Percentiles rank a stretch among this genome's conserved stretches.
Conservation (phyloP, 1,140 invertebrate species). For the Tetramorium alpestre region DNA sequence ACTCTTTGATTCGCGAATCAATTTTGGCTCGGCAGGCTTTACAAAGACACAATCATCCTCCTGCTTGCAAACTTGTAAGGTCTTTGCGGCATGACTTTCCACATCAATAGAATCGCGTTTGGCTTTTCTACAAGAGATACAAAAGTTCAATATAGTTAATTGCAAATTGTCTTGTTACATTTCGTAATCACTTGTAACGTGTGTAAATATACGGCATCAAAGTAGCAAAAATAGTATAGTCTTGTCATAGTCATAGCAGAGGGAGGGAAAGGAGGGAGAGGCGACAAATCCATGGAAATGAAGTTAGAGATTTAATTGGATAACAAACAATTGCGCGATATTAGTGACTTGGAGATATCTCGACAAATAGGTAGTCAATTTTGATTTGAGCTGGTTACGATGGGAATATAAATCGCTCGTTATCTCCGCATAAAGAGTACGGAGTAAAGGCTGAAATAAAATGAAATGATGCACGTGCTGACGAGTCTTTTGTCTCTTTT, state of each 20-base stretch:
- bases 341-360: neutral
- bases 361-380: neutral
- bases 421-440: too few species aligned
- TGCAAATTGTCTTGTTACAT: neutral
- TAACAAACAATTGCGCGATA: neutral
- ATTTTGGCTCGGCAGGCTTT: constrained; percentile 79
- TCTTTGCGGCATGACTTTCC: constrained; percentile 74
- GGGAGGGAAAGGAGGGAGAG: too few species aligned
- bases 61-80: constrained; percentile 69
- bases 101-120: constrained; percentile 76
- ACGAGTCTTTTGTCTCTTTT: too few species aligned
- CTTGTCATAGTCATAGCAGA: too few species aligned
- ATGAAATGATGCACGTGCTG: too few species aligned
- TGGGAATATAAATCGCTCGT: too few species aligned
- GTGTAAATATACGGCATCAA: too few species aligned
- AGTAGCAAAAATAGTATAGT: too few species aligned
- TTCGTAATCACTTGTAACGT: neutral
- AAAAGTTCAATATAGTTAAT: neutral
- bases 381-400: too few species aligned
- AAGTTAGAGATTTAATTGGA: neutral
- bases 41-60: constrained; percentile 81
- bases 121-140: constrained; percentile 71
- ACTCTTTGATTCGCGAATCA: constrained; percentile 72
- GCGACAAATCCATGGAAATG: neutral
- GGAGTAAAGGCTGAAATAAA: too few species aligned